phyloP scores from a whole-genome alignment of 2,888 invertebrate genomes.

The Eilema caniola region DNA sequence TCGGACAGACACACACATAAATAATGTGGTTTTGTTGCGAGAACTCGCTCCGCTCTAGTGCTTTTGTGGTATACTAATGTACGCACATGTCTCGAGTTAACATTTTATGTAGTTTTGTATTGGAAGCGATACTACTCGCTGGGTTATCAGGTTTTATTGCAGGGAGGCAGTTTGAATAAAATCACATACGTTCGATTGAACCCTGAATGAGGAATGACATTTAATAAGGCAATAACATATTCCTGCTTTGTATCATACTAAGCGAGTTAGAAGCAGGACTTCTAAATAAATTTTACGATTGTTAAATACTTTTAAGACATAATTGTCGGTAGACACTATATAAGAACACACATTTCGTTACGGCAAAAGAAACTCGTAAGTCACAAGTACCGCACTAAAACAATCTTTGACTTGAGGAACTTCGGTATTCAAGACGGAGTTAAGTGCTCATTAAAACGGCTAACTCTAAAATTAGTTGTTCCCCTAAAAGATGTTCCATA shows the following conservation, averaged over 20 bases:
- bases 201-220: not conserved
- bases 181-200: not conserved
- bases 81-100: conserved; percentile 56
- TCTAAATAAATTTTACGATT: not conserved
- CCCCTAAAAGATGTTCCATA: conserved; percentile 58
- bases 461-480: conserved; percentile 59
- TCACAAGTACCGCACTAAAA: conserved; percentile 18
- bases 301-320: not conserved
- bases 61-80: conserved; percentile 69
- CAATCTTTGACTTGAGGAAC: conserved; percentile 32
- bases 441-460: conserved; percentile 54
- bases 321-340: not conserved
- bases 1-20: conserved; percentile 64
- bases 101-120: conserved; percentile 43
- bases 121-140: conserved; percentile 29
- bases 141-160: conserved; percentile 17
- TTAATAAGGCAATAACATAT: not conserved
- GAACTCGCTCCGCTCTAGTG: conserved; percentile 71
- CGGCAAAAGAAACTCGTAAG: conserved; percentile 17
- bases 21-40: conserved; percentile 69
- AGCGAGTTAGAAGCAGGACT: not conserved
- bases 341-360: not conserved
- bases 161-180: not conserved
- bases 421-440: conserved; percentile 42
- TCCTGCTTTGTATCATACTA: not conserved